phyloP scores from a whole-genome alignment of 2,113 vertebrate genomes.

The Sceloporus undulatus region DNA sequence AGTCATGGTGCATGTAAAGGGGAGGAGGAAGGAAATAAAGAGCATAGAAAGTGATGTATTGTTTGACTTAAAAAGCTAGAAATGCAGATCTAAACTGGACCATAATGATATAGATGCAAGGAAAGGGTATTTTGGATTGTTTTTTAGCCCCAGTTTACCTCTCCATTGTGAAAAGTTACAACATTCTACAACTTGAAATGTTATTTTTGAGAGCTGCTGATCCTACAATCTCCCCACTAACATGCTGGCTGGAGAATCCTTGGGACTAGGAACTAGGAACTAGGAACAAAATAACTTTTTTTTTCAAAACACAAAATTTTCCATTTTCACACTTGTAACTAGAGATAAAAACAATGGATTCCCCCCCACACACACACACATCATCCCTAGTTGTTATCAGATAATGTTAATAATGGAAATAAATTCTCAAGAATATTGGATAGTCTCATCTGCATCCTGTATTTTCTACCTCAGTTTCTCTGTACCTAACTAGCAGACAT shows the following conservation, averaged over 20 bases:
- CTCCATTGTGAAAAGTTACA: neutral
- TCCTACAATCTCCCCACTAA: too few relatives aligned
- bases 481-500: neutral
- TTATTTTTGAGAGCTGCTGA: too few relatives aligned
- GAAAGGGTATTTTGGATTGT: neutral
- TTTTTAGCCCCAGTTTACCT: too few relatives aligned
- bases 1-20: neutral
- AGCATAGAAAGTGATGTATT: neutral
- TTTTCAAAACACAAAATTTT: too few relatives aligned
- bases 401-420: neutral
- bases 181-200: too few relatives aligned
- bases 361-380: neutral
- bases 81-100: neutral
- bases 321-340: neutral
- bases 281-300: too few relatives aligned
- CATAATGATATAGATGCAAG: neutral
- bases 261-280: too few relatives aligned
- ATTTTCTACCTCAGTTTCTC: conserved; percentile 2
- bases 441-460: neutral
- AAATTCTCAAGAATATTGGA: neutral
- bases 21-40: neutral
- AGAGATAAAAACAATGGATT: neutral
- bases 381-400: neutral
- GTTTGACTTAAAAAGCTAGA: neutral
- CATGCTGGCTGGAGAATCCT: too few relatives aligned